These are phyloP conservation scores for Agriopis aurantiaria DNA, from an alignment of 2,888 invertebrate species.

Conservation along the genomic window DNA sequence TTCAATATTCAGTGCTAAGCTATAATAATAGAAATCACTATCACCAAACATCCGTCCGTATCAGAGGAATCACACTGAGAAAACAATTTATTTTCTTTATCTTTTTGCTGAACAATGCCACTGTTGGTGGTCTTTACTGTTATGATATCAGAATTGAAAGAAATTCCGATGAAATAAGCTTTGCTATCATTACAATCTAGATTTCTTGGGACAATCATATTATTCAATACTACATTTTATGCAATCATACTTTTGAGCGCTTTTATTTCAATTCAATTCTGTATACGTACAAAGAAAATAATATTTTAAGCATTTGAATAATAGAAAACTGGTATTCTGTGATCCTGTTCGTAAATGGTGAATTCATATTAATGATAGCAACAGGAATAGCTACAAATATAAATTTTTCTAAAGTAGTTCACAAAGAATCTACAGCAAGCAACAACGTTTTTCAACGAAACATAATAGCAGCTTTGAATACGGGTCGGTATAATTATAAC, in stretches of 20 bases:
- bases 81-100: slow-evolving; percentile 31
- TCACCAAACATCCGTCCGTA: slow-evolving; percentile 6
- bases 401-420: neutral
- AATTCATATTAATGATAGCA: neutral
- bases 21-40: slow-evolving; percentile 9
- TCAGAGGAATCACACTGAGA: slow-evolving; percentile 27
- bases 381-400: no score
- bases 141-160: slow-evolving; percentile 21
- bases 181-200: no score
- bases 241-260: no score
- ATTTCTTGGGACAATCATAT: no score
- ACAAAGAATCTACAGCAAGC: slow-evolving; percentile 3
- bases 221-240: no score
- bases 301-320: neutral
- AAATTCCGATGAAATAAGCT: slow-evolving; percentile 4
- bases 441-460: slow-evolving; percentile 18
- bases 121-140: slow-evolving; percentile 21
- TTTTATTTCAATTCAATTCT: no score
- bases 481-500: slow-evolving; percentile 41
- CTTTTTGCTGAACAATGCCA: slow-evolving; percentile 24
- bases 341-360: neutral
- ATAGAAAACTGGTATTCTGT: no score
- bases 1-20: neutral
- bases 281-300: no score
- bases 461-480: slow-evolving; percentile 29